phyloP scores from a whole-genome alignment of 2,888 invertebrate species.

The Lymantria monacha region DNA sequence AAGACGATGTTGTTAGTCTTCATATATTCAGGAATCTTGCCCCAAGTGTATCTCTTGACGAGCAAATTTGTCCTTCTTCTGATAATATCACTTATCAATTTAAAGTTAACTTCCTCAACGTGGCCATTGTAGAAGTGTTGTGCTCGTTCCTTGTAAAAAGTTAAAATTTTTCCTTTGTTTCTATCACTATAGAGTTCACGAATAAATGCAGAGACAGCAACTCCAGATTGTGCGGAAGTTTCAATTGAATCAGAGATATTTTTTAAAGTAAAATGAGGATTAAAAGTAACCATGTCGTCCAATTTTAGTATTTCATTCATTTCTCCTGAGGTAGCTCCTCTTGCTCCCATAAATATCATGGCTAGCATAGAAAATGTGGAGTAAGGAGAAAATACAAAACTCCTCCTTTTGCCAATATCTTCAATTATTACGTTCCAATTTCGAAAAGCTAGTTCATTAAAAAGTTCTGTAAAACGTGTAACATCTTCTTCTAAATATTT shows the following conservation, averaged over 20 bases:
- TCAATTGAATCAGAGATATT: slow-evolving; percentile 92
- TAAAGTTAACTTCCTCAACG: slow-evolving; percentile 92
- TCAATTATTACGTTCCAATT: slow-evolving; percentile 89
- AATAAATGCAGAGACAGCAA: slow-evolving; percentile 90
- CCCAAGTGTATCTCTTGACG: slow-evolving; percentile 89
- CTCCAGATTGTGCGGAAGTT: slow-evolving; percentile 85
- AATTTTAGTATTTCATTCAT: slow-evolving; percentile 93
- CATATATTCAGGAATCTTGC: slow-evolving; percentile 89
- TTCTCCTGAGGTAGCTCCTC: slow-evolving; percentile 93
- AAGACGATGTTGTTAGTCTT: slow-evolving; percentile 87
- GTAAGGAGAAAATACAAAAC: slow-evolving; percentile 91
- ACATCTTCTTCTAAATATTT: slow-evolving; percentile 88
- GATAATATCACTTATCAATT: slow-evolving; percentile 91
- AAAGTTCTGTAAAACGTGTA: slow-evolving; percentile 88
- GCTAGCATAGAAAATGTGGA: slow-evolving; percentile 93
- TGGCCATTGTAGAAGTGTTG: slow-evolving; percentile 94
- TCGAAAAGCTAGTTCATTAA: slow-evolving; percentile 92
- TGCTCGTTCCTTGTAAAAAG: slow-evolving; percentile 93
- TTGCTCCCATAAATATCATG: slow-evolving; percentile 94
- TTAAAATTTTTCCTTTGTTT: slow-evolving; percentile 89
- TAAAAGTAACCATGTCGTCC: slow-evolving; percentile 94
- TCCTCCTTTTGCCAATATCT: slow-evolving; percentile 88
- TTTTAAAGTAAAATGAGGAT: slow-evolving; percentile 92
- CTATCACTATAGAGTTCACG: slow-evolving; percentile 92
- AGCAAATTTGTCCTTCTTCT: slow-evolving; percentile 90